These are phyloP conservation scores for Marasmarcha lunaedactyla DNA, from an alignment of 2,888 invertebrate genomes.

Conservation along the genomic window DNA sequence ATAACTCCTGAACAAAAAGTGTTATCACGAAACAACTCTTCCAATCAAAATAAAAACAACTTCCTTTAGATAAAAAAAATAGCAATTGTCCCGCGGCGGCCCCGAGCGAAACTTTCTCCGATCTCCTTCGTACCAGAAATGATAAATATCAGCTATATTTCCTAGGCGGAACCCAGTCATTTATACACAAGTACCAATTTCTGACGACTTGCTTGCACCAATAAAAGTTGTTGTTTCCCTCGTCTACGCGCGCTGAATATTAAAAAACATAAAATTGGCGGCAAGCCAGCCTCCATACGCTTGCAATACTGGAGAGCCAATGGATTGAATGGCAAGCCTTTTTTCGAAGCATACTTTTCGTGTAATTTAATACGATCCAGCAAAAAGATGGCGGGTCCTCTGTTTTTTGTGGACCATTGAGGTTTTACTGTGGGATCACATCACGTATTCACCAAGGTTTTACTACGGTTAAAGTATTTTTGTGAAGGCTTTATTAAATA, in stretches of 20 bases:
- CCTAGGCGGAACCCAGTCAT: neutral
- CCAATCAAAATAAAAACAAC: too few relatives aligned
- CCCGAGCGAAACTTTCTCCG: too few relatives aligned
- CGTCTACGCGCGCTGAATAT: constrained; percentile 21
- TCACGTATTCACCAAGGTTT: too few relatives aligned
- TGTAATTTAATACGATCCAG: constrained; percentile 38
- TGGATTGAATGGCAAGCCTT: constrained; percentile 40
- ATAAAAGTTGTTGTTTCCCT: constrained; percentile 10
- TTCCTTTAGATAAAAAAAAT: too few relatives aligned
- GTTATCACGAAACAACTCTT: too few relatives aligned
- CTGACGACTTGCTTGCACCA: constrained; percentile 6
- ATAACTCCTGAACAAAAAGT: too few relatives aligned
- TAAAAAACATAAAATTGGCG: constrained; percentile 46
- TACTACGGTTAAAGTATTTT: too few relatives aligned
- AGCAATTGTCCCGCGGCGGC: too few relatives aligned
- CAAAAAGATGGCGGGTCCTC: constrained; percentile 18
- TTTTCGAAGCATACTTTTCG: constrained; percentile 28
- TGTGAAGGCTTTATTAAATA: too few relatives aligned
- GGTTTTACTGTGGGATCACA: constrained; percentile 22
- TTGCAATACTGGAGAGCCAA: constrained; percentile 26
- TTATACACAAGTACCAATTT: neutral
- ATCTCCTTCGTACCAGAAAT: neutral
- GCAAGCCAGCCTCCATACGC: constrained; percentile 28
- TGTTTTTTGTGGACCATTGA: constrained; percentile 26
- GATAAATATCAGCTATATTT: constrained; percentile 1